phyloP scores from a whole-genome alignment of 1,140 invertebrate species.

The Cataglyphis hispanica region DNA sequence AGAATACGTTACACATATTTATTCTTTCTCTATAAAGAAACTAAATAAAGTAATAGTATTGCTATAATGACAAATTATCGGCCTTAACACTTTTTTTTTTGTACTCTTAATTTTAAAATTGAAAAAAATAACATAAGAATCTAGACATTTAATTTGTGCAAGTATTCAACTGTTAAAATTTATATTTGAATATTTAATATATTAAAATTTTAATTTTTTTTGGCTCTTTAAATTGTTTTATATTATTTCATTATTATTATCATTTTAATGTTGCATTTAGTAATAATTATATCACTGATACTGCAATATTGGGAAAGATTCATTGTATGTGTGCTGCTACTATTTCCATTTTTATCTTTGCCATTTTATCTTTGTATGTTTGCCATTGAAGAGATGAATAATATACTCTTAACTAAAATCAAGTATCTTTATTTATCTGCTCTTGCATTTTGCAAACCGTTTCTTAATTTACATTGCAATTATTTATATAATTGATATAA shows the following conservation, averaged over 20 bases:
- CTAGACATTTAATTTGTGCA: not conserved
- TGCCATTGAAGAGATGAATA: not conserved
- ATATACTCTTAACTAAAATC: conserved; percentile 33
- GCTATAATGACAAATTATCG: not conserved
- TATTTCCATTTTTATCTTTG: not conserved
- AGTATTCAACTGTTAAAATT: not conserved
- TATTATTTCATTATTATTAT: too few relatives aligned
- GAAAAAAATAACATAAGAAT: not conserved
- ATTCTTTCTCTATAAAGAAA: not conserved
- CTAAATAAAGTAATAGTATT: not conserved
- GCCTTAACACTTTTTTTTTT: not conserved
- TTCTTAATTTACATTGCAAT: conserved; percentile 32
- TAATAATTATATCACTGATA: not conserved
- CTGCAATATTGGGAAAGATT: not conserved
- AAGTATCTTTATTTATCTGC: conserved; percentile 44
- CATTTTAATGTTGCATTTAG: not conserved
- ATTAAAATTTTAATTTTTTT: not conserved
- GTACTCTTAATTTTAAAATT: not conserved
- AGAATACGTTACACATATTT: not conserved
- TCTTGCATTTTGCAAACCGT: conserved; percentile 27
- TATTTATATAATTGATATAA: conserved; percentile 16
- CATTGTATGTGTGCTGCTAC: not conserved
- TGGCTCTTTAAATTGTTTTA: not conserved
- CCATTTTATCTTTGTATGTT: not conserved
- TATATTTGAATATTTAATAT: too few relatives aligned